These are phyloP conservation scores for Mycetomoellerius zeteki DNA, from an alignment of 1,140 invertebrate genomes.

Conservation along the genomic window DNA sequence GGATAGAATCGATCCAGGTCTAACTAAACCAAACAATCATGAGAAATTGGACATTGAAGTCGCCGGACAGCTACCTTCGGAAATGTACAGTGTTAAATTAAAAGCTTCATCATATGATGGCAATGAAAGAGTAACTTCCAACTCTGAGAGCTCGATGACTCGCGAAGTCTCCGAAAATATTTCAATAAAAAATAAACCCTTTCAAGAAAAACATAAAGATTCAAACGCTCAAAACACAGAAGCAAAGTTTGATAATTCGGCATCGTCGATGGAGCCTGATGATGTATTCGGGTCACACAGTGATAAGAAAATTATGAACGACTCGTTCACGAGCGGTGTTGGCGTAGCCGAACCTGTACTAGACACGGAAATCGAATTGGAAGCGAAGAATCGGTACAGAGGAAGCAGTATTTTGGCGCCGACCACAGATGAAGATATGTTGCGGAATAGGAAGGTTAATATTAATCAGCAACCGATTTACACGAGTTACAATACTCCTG, in stretches of 20 bases:
- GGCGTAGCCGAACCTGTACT: slow-evolving; percentile 83
- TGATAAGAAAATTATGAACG: slow-evolving; percentile 55
- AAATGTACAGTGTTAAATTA: slow-evolving; percentile 81
- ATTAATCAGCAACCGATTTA: slow-evolving; percentile 86
- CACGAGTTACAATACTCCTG: slow-evolving; percentile 90
- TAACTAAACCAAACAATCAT: slow-evolving; percentile 51
- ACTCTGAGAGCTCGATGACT: neutral
- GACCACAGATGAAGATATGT: slow-evolving; percentile 55
- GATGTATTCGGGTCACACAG: neutral
- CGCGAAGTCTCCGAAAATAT: neutral
- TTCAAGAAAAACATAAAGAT: neutral
- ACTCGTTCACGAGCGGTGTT: slow-evolving; percentile 74
- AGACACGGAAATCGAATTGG: slow-evolving; percentile 81
- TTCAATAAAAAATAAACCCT: neutral
- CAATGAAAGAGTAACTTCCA: neutral
- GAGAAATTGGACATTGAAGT: slow-evolving; percentile 79
- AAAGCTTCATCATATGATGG: slow-evolving; percentile 70
- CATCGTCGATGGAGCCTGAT: neutral
- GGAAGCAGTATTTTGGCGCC: slow-evolving; percentile 74
- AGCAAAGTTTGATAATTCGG: neutral
- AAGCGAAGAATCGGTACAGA: slow-evolving; percentile 79
- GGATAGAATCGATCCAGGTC: slow-evolving; percentile 81
- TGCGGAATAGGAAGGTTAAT: slow-evolving; percentile 67
- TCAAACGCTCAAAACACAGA: neutral
- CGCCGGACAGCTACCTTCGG: slow-evolving; percentile 78